Base-by-base conservation (phyloP, 1,140 invertebrate genomes). In the Solenopsis invicta region DNA sequence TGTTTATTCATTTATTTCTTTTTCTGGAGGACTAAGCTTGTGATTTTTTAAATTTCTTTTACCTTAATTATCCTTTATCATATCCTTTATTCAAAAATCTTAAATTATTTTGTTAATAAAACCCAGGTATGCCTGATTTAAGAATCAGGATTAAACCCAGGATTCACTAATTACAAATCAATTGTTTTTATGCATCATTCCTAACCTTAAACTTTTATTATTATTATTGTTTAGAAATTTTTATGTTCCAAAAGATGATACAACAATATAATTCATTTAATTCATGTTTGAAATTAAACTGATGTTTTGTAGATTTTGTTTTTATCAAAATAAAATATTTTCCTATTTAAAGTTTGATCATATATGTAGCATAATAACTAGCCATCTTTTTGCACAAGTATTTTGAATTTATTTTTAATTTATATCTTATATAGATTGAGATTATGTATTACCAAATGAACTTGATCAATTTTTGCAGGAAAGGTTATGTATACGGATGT, bases 401-500 rank as follows among this genome's bases (percentile, higher is more conserved):
- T 59, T 54, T 37, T 13, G 2, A 45, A 52, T 34, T 18, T 24
- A 66, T 50, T 45, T 67, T 21, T 67, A 41, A 69, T 50, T 50
- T 24, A 48, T 12, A 16, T 69, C 5, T 21, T 0, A 1, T 41
- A 6, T 61, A 9, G 24, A 2, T 37, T 8, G 0, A 48, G 0
- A n/a, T 24, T 54, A 29, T 77, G 48, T 45, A 62, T 67, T 34
- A 56, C 41, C 48, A 1, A 41, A 0, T 16, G 12, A 2, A 66
- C 0, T 21, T 37, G 4, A 37, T 59, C 4, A 24, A 67, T 75
- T 72, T 72, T 91, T 91, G 6, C 72, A 95, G 95, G 76, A 96
- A 95, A 81, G 93, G 93, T 52, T 95, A 95, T 8, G 91, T 95
- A 6, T 96, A 95, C 90, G 96, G 96, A 50, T 95, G 96, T 64